Base-by-base conservation (phyloP, 2,113 vertebrate genomes). In the Rhinichthys klamathensis region DNA sequence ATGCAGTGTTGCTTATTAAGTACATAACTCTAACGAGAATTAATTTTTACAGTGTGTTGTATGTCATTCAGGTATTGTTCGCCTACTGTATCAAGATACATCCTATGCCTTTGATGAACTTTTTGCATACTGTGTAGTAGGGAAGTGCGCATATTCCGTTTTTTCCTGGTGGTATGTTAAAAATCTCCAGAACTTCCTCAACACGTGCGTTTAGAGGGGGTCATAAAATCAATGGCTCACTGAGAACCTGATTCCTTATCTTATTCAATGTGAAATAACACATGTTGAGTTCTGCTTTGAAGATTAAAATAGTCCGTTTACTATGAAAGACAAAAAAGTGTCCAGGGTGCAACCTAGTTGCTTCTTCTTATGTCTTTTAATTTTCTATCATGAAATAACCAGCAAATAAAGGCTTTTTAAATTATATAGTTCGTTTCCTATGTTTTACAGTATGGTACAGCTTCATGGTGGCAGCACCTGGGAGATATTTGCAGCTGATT, bases 191-290 rank as follows among this genome's bases (percentile, higher is more conserved):
- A 38, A 74, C 38, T 51, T 87, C 58, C 38, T 80, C 38, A 25
- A 56, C 16, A n/a, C 75, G 30, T 4, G 35, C 21, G 84, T 61
- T 88, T 85, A 80, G 85, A 74, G 23, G 44, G 65, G 67, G 61
- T 81, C 85, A 88, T 89, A 74, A 91, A 89, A 87, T 67, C 54
- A 63, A 49, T 88, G 38, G 80, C 84, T 89, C 82, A 35, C 83
- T 86, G 84, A 86, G 78, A 86, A 83, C 86, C 54, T 88, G 86
- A 88, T 85, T 89, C 87, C 89, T 85, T 90, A 82, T 88, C 90
- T 85, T 90, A 70, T 88, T 89, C 85, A 84, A 86, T 90, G 76
- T 87, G 82, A 90, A 88, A 89, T 89, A 92, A 89, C 78, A 82
- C 85, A 56, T 83, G 84, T 89, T 87, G 60, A 67, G 75, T 83